Base-by-base conservation (phyloP, 2,113 vertebrate species). In the Rissa tridactyla region DNA sequence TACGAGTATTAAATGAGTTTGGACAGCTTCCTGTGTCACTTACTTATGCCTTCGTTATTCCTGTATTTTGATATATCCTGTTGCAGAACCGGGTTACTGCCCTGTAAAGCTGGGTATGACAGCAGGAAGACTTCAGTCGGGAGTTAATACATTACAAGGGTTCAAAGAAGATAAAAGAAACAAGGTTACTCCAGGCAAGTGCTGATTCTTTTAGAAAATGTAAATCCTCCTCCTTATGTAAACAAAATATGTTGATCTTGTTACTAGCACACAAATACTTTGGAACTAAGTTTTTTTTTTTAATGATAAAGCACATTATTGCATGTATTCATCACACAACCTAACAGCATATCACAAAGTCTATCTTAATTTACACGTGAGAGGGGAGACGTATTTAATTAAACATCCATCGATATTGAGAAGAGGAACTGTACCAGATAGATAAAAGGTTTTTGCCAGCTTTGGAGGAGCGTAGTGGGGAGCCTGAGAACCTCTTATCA, bases 141-240 rank as follows among this genome's bases (percentile, higher is more conserved):
- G 99, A 32, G 98, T 99, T 65, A 99, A 99, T 94, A 98, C 98
- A 0, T 97, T 99, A 80, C 99, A 99, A 97, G 99, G 99, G 1
- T 99, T 99, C 96, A 99, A 99, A 96, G 99, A 99, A 96, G 99
- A 99, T 97, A 99, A 99, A 97, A 99, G 99, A 95, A 99, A 99
- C 98, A 98, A 98, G 93, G 98, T 99, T 44, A 99, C 98, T 90
- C 99, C 99, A 97, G 99, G 99, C 99, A 95, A 97, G 92, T 80
- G 22, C 19, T 55, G n/a, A 20, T 14, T 27, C 18, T 47, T 29
- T 25, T 22, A 19, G 78, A 25, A 30, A 22, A 52, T 22, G 25
- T 7, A 58, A 42, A 61, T 64, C 8, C 1, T 76, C 11, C 12
- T 85, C 13, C 44, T 78, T 57, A 5, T 15, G 6, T 42, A 76